Evolutionary conservation across 1,140 invertebrate species (phyloP), one percentile per base, ranked within the genome.

Genomic region (Vollenhovia emeryi): DNA sequence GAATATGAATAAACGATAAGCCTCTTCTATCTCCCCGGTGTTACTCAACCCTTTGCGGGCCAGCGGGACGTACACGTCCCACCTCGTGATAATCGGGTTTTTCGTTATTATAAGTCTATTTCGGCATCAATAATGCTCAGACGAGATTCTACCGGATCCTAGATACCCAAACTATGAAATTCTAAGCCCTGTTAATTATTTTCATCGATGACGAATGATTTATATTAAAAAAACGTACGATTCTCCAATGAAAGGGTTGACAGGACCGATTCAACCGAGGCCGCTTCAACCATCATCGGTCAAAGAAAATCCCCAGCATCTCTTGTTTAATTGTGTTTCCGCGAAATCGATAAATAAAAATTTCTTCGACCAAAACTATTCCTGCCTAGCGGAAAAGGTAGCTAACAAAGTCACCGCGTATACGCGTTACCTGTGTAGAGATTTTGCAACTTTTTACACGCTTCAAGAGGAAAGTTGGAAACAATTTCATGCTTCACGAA

Each of bases 1-100:
- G 36, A 13, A 71, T 82, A 43, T 71, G 64, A 69, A 80, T 71
- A 80, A 80, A 57, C 13, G 33, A 69, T 71, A 43, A 71, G 13
- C 18, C n/a, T 15, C 15, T 48, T 30, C 24, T 33, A 18, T 50
- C 78, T 18, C 9, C 9, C n/a, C n/a, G n/a, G n/a, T n/a, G n/a
- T n/a, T n/a, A n/a, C n/a, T n/a, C n/a, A n/a, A n/a, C n/a, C n/a
- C n/a, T n/a, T n/a, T n/a, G n/a, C n/a, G n/a, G n/a, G n/a, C n/a
- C n/a, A n/a, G n/a, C n/a, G n/a, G n/a, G n/a, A n/a, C n/a, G n/a
- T n/a, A n/a, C n/a, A n/a, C n/a, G n/a, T n/a, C n/a, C n/a, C n/a
- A n/a, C n/a, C n/a, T n/a, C n/a, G n/a, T n/a, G n/a, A n/a, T n/a
- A n/a, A n/a, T n/a, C n/a, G n/a, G n/a, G n/a, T n/a, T n/a, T n/a